Evolutionary conservation across 2,797 vertebrate genomes (phyloP), one percentile per base, ranked within the genome.

Genomic region (Crypturellus tataupa): DNA sequence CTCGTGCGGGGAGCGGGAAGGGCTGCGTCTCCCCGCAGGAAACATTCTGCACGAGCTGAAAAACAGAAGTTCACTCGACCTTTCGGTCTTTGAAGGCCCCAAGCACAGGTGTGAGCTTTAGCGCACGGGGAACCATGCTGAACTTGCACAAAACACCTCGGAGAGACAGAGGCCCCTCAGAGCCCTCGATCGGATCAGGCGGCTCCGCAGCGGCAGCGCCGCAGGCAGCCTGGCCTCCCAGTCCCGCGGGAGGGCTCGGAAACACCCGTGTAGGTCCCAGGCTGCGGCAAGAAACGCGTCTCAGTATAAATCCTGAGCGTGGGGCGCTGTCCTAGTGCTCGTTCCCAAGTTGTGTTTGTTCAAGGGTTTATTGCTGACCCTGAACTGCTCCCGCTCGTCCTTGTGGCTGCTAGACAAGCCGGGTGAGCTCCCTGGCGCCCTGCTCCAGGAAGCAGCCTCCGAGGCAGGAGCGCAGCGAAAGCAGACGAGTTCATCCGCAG

Each of bases 41-140:
- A 87, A 29, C 58, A 64, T 71, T 33, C 37, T 89, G 60, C 79
- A 60, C 31, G 44, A 78, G 9, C 4, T 47, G 68, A 72, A 85
- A 19, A 42, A 47, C 23, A 40, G 42, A 81, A 65, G 31, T 23
- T 64, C 44, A 46, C 0, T 3, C n/a, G 40, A 13, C 40, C n/a
- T n/a, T n/a, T n/a, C n/a, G n/a, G n/a, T n/a, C 62, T 75, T 78
- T 69, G 49, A 87, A 93, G 84, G 4, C 49, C 42, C 71, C 70
- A 77, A 86, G 82, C 31, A 39, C 18, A 18, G 31, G 2, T 4
- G 0, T 2, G 37, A 90, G 27, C 0, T 0, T 12, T 19, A 67
- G 73, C 78, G 6, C 1, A 2, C 70, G 51, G 5, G 42, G 63
- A 47, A 5, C 79, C 2, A 21, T 23, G 85, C 85, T 64, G 70